phyloP scores from a whole-genome alignment of 2,888 invertebrate genomes.

The Meta bourneti region DNA sequence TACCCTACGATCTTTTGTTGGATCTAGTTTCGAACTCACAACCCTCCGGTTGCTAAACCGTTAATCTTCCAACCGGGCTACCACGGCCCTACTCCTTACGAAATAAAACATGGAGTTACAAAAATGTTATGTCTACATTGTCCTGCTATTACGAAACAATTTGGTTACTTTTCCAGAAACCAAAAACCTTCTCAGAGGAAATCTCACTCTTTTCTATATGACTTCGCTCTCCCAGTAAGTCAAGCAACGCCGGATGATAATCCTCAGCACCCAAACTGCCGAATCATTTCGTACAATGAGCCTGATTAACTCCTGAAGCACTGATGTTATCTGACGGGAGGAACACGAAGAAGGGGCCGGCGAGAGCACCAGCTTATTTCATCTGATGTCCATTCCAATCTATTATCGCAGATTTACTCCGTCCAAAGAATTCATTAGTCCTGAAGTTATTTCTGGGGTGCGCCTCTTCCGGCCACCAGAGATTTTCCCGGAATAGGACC shows the following conservation, averaged over 20 bases:
- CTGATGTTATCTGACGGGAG: neutral
- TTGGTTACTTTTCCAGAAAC: too few relatives aligned
- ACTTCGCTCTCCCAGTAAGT: neutral
- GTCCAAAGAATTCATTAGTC: neutral
- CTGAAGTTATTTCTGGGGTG: neutral
- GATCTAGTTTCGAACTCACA: too few relatives aligned
- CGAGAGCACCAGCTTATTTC: neutral
- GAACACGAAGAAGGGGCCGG: neutral
- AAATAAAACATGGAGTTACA: too few relatives aligned
- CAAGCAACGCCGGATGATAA: neutral
- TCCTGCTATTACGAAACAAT: too few relatives aligned
- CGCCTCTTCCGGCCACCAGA: neutral
- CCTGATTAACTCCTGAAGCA: neutral
- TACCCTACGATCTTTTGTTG: too few relatives aligned
- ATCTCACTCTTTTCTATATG: too few relatives aligned
- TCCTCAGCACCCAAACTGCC: neutral
- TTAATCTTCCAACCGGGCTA: too few relatives aligned
- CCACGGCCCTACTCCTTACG: too few relatives aligned
- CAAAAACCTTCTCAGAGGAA: too few relatives aligned
- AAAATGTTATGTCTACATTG: too few relatives aligned
- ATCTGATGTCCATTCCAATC: neutral
- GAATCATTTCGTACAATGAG: neutral
- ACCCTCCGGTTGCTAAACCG: too few relatives aligned
- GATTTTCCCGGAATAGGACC: too few relatives aligned
- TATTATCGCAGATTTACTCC: neutral